Conservation (phyloP, 2,113 vertebrate species). For the Siphamia tubifer region DNA sequence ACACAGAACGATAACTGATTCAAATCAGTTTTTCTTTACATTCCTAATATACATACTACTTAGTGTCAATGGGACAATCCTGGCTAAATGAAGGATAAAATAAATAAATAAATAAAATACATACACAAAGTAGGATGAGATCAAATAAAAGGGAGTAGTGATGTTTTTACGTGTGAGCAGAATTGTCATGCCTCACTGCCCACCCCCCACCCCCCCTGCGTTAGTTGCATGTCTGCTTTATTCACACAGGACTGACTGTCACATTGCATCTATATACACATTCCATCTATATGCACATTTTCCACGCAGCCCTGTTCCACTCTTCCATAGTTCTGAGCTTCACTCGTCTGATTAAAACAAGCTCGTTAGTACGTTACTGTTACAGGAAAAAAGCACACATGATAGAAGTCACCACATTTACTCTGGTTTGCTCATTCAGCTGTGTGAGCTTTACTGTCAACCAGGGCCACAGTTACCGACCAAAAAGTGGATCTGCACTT, state of each 20-base stretch:
- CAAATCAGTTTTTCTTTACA: too few species aligned
- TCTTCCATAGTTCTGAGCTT: slow-evolving; percentile 19
- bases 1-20: too few species aligned
- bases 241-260: slow-evolving; percentile 65
- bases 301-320: slow-evolving; percentile 40
- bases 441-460: too few species aligned
- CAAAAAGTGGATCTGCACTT: too few species aligned
- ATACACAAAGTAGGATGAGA: too few species aligned
- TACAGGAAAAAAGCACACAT: slow-evolving; percentile 23
- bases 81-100: too few species aligned
- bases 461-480: too few species aligned
- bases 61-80: too few species aligned
- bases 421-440: slow-evolving; percentile 31
- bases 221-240: slow-evolving; percentile 48
- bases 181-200: slow-evolving; percentile 48
- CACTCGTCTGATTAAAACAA: slow-evolving; percentile 56
- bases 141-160: slow-evolving; percentile 11
- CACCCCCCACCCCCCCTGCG: slow-evolving; percentile 35
- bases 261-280: slow-evolving; percentile 70
- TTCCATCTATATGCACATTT: slow-evolving; percentile 64
- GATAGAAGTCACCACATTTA: slow-evolving; percentile 15
- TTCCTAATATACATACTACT: too few species aligned
- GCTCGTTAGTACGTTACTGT: slow-evolving; percentile 42
- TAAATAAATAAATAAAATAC: too few species aligned
- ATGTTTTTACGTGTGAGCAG: slow-evolving; percentile 46